Conservation (phyloP, 2,888 invertebrate genomes). For the Cataglyphis rosenhaueri region DNA sequence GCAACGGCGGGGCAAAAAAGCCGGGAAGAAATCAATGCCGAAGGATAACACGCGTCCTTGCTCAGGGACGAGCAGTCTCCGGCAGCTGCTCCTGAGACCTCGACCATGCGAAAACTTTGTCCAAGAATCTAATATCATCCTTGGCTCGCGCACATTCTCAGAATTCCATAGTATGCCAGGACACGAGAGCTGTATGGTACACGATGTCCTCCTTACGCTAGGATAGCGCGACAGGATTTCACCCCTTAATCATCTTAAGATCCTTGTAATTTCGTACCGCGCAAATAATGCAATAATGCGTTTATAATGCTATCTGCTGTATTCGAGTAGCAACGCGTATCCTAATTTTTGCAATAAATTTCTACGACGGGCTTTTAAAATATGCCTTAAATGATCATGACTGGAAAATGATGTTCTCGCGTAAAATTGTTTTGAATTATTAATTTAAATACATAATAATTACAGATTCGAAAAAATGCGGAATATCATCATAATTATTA, state of each 20-base stretch:
- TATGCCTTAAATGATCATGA: background rate
- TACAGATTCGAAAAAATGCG: background rate
- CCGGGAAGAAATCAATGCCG: slow-evolving; percentile 73
- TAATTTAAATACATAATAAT: background rate
- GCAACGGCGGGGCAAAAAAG: slow-evolving; percentile 55
- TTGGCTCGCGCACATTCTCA: slow-evolving; percentile 83
- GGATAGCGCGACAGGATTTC: slow-evolving; percentile 55
- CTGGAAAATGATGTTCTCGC: background rate
- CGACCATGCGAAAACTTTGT: slow-evolving; percentile 84
- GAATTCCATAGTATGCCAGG: slow-evolving; percentile 75
- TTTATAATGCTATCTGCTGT: slow-evolving; percentile 28
- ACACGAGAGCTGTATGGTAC: slow-evolving; percentile 59
- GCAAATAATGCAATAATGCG: too few species aligned
- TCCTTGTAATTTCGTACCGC: slow-evolving; percentile 38
- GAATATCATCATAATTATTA: background rate
- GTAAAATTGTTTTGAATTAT: background rate
- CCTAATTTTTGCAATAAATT: background rate
- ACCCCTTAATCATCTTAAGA: slow-evolving; percentile 48
- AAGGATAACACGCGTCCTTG: slow-evolving; percentile 73
- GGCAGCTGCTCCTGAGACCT: slow-evolving; percentile 77
- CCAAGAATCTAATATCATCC: slow-evolving; percentile 85
- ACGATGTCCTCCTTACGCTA: slow-evolving; percentile 33
- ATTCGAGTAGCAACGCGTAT: background rate
- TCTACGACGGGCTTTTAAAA: background rate
- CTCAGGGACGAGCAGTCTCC: slow-evolving; percentile 69